A percentile compares a stretch with the other conserved stretches of the same genome.
phyloP scores from a whole-genome alignment of 2,888 invertebrate species.

The Leptinotarsa peninsularis region DNA sequence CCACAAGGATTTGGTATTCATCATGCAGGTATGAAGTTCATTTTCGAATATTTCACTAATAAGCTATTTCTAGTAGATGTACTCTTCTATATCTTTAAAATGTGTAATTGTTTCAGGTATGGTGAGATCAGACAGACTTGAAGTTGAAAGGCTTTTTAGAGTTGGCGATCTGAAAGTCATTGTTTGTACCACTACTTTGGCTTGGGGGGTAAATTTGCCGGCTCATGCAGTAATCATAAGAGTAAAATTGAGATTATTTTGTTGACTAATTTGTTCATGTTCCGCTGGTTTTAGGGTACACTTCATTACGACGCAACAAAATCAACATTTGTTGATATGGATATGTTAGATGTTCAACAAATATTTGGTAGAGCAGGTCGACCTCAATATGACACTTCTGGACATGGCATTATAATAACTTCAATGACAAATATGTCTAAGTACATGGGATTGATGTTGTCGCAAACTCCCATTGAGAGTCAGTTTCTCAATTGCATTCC shows the following conservation, averaged over 20 bases:
- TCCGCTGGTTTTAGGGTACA: constrained; percentile 78
- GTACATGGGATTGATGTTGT: constrained; percentile 92
- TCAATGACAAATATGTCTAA: constrained; percentile 90
- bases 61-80: neutral
- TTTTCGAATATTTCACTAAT: neutral
- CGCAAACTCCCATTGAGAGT: constrained; percentile 98
- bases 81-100: neutral
- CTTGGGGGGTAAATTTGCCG: constrained; percentile 99
- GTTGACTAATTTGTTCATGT: neutral
- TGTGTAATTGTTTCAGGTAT: constrained; percentile 67
- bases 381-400: constrained; percentile 95
- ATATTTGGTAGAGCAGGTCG: constrained; percentile 99
- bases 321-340: constrained; percentile 93
- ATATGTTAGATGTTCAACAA: constrained; percentile 96
- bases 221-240: constrained; percentile 97
- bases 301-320: constrained; percentile 97
- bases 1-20: constrained; percentile 92
- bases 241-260: constrained; percentile 67
- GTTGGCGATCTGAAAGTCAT: constrained; percentile 90
- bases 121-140: constrained; percentile 64
- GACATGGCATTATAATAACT: constrained; percentile 96
- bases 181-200: constrained; percentile 96
- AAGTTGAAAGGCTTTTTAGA: constrained; percentile 85
- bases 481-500: constrained; percentile 92
- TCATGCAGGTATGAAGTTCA: constrained; percentile 83